Percentiles rank a stretch among this genome's conserved stretches.
phyloP scores from a whole-genome alignment of 53 echinoderm and acorn worm species.

The Antedon mediterranea region DNA sequence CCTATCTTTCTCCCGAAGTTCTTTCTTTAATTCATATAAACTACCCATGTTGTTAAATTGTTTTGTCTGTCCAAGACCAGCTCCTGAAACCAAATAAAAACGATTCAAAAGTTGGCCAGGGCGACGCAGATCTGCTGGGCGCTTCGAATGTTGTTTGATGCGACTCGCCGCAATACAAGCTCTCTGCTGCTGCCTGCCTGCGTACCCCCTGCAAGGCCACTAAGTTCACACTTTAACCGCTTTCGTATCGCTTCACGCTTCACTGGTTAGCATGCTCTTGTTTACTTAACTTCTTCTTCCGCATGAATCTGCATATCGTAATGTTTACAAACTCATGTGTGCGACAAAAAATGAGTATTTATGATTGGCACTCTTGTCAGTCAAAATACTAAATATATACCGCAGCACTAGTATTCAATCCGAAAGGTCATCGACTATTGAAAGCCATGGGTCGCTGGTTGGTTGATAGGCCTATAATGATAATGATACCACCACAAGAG shows the following conservation, averaged over 20 bases:
- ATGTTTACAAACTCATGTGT: no score
- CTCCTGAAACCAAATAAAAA: background rate
- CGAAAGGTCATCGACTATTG: no score
- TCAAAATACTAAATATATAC: no score
- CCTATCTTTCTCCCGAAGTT: conserved; percentile 63
- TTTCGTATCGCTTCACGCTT: background rate
- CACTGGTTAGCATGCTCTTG: background rate
- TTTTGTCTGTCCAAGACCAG: background rate
- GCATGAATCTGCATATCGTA: background rate
- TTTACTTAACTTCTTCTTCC: background rate
- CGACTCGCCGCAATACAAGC: background rate
- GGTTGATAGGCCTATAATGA: no score
- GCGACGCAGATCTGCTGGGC: background rate
- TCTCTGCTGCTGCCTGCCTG: background rate
- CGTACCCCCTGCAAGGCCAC: background rate
- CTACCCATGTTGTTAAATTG: conserved; percentile 54
- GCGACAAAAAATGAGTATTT: no score
- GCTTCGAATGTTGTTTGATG: background rate
- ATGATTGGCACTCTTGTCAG: no score
- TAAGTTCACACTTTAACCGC: background rate
- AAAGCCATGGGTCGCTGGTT: no score
- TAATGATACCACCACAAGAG: no score
- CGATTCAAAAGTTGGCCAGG: background rate
- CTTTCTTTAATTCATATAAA: conserved; percentile 73
- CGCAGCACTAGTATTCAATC: no score